Base-by-base conservation (phyloP, 1,140 invertebrate species). In the Calephelis virginiensis region DNA sequence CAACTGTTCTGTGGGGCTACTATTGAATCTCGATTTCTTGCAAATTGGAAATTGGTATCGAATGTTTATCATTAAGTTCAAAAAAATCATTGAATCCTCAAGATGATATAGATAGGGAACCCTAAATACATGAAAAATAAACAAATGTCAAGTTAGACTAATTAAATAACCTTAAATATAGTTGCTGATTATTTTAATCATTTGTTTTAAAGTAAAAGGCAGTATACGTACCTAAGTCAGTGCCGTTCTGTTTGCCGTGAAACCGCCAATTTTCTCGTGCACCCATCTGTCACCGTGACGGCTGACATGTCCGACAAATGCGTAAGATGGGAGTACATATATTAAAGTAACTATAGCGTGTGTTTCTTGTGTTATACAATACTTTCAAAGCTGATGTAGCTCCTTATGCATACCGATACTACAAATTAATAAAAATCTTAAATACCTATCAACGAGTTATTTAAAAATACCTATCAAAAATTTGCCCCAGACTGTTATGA, bases 201-300 rank as follows among this genome's bases (percentile, higher is more conserved):
- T 56, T 8, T 53, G 9, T 56, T 37, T 37, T 14, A 9, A 56
- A 56, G 50, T 56, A 56, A 56, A 56, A 56, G 50, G 50, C 50
- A 28, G 28, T 56, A 14, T 56, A 56, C 13, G 12, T 9, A 56
- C 11, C 9, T 28, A 53, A 53, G 50, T 56, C 17, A 56, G 50
- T 56, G 50, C 50, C 50, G 50, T 56, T 56, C 50, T 56, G 50
- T 56, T 56, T 56, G 50, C 28, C 50, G 17, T 37, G 50, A 56
- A 56, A 56, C 50, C 13, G 50, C 17, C 50, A 56, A 56, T 56
- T 56, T 56, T 56, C 50, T 17, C 17, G 50, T 14, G 50, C 50
- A 56, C 37, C 50, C 50, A 37, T 11, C 50, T 56, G 50, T 56
- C 17, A 56, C 50, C 14, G 50, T 56, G 50, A 56, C 50, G 50